Base-by-base conservation (phyloP, 2,797 vertebrate species). In the Philypnodon macrostomus region DNA sequence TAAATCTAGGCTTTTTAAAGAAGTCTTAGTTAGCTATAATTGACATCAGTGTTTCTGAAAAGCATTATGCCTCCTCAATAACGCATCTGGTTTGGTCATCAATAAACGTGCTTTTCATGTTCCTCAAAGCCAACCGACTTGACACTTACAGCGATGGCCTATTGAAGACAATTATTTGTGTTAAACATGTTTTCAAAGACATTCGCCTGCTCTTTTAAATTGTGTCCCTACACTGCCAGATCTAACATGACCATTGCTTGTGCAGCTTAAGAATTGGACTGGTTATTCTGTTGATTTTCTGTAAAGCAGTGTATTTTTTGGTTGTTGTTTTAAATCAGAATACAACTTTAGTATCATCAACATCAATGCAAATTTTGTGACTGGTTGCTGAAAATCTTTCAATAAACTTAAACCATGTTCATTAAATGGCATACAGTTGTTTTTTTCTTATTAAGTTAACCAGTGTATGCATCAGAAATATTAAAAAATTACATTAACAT, bases 11-110 rank as follows among this genome's bases (percentile, higher is more conserved):
- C 60, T 75, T 84, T 79, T 75, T 66, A 51, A 62, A 76, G 48
- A 41, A 14, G 58, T 78, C 56, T 70, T 69, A 78, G 65, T 81
- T 81, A 81, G 52, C 60, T 71, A 59, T 73, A 65, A 75, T 82
- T 77, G 70, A 85, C 79, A 72, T 85, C 79, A 82, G 72, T 85
- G 80, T 81, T 85, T 78, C 66, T 72, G 61, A 71, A 50, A 81
- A 73, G 70, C 77, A 85, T 67, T 61, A 77, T 70, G 73, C 60
- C 63, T 42, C 70, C 56, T 66, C 36, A 59, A 31, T 51, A 66
- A 75, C 60, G 65, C 51, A 70, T 49, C 63, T 73, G 47, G 40
- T 77, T 79, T 58, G 32, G 57, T 63, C 63, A 71, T 51, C 49
- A 19, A 27, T 70, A 45, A 58, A 77, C 63, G 34, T 54, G 40